A percentile compares a stretch with the other conserved stretches of the same genome.
Evolutionary conservation across 2,888 invertebrate genomes (phyloP).

Genomic region (Volucella zonaria): DNA sequence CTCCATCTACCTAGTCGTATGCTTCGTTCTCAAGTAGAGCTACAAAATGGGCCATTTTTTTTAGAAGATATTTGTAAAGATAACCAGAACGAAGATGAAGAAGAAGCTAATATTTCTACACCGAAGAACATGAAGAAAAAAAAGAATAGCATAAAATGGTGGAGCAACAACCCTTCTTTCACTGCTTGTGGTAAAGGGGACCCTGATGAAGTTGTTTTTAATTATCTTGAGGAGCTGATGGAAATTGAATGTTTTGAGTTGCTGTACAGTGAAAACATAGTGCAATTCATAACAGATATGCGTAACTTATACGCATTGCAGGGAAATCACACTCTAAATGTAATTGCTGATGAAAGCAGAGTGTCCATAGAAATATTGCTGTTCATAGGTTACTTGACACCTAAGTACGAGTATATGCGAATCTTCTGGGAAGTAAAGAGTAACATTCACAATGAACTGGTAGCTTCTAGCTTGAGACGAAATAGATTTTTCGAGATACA

Average conservation of each 20-base stretch:
- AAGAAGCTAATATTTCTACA: background rate
- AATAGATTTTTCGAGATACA: too few species aligned
- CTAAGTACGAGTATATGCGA: slow-evolving; percentile 60
- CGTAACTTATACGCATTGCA: slow-evolving; percentile 55
- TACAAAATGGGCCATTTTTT: too few species aligned
- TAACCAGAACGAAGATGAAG: background rate
- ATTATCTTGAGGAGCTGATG: slow-evolving; percentile 7
- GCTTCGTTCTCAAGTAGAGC: too few species aligned
- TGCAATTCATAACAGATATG: slow-evolving; percentile 39
- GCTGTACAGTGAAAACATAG: slow-evolving; percentile 30
- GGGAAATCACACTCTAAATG: slow-evolving; percentile 49
- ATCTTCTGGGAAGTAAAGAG: slow-evolving; percentile 53
- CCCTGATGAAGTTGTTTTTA: too few species aligned
- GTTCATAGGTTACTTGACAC: slow-evolving; percentile 60
- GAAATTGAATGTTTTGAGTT: slow-evolving; percentile 27
- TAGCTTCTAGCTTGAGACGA: too few species aligned
- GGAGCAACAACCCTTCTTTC: slow-evolving; percentile 2
- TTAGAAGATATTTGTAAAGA: background rate
- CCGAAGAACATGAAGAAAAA: background rate
- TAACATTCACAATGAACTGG: slow-evolving; percentile 32
- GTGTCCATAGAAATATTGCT: slow-evolving; percentile 54
- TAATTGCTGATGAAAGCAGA: slow-evolving; percentile 43
- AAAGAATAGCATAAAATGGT: background rate
- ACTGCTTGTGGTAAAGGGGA: too few species aligned
- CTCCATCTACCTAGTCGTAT: too few species aligned